Evolutionary conservation across 2,888 invertebrate species (phyloP), one percentile per base, ranked within the genome.

Genomic region (Hypomecis atomaria): DNA sequence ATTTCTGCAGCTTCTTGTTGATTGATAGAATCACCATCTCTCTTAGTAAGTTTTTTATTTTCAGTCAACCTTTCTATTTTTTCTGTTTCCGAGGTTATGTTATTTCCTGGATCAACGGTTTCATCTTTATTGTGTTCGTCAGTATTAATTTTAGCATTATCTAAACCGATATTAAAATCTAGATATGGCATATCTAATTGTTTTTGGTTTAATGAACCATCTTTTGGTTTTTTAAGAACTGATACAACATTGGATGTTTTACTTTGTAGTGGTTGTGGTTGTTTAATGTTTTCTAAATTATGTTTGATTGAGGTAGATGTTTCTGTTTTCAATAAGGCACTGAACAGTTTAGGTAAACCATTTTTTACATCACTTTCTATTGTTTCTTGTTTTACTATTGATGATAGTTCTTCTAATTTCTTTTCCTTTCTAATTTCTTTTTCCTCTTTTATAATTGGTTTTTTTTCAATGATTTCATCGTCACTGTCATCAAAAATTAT

Each of bases 401-500:
- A 6, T n/a, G 8, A 4, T 9, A 42, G 8, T 40, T 48, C 23
- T 42, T 11, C n/a, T 13, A 11, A 23, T 50, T 57, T 13, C 8
- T 44, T 61, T 36, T 38, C n/a, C 37, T 10, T 49, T 56, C n/a
- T 47, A 1, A 43, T 36, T 48, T 11, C 34, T 23, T 23, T 23
- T 3, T 23, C 23, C 23, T 23, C 33, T 38, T 65, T 40, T 43
- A 44, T 48, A 5, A 11, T 37, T 45, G 38, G n/a, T 23, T 58
- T 65, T 13, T 36, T 37, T 6, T 78, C 73, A 23, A 75, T 72
- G n/a, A 38, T 38, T 13, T 78, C 74, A 13, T 77, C 75, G 23
- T 79, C 77, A 40, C 67, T 73, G 13, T 82, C 82, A 62, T 79
- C 81, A 66, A 74, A 74, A 55, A 72, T 66, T 37, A 83, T 62